Evolutionary conservation across 1,140 invertebrate genomes (phyloP), one percentile per base, ranked within the genome.

Genomic region (Apolygus lucorum): DNA sequence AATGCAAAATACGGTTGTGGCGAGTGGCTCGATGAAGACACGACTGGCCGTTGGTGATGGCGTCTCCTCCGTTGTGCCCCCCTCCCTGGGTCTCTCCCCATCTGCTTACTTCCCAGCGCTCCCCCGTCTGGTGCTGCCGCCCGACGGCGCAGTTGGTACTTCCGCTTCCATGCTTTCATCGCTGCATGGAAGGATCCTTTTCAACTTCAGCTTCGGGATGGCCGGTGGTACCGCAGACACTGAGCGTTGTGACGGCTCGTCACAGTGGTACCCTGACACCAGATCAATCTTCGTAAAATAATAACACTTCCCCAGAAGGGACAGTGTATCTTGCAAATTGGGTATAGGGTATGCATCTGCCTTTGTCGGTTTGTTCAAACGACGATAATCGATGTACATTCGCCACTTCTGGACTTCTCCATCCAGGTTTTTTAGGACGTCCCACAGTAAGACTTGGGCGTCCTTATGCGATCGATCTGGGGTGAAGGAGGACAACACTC

Each of bases 231-330:
- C 72, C 14, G 74, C 70, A 14, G 85, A 77, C 73, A n/a, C n/a
- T n/a, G n/a, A n/a, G n/a, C n/a, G n/a, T 85, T 83, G 74, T 79
- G 81, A 76, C 81, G 85, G 2, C 83, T 84, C 28, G 74, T 77
- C 2, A 73, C n/a, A n/a, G n/a, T n/a, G n/a, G n/a, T n/a, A n/a
- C n/a, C n/a, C n/a, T n/a, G n/a, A n/a, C n/a, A n/a, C 75, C 17
- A 82, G 69, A 75, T 85, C 82, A 21, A 85, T 66, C 0, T 77
- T 77, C 0, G 76, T 75, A 69, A 85, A 84, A 71, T 78, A 81
- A 64, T 75, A 73, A 4, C 75, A 72, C 2, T 76, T 75, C 2
- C 76, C 76, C 67, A 85, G 68, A 28, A 74, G 72, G 66, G 80
- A 76, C 2, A 85, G 70, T 69, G 79, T n/a, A n/a, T n/a, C n/a